A percentile compares a stretch with the other conserved stretches of the same genome.
Evolutionary conservation across 2,888 invertebrate genomes (phyloP).

Genomic region (Hecatera dysodea): DNA sequence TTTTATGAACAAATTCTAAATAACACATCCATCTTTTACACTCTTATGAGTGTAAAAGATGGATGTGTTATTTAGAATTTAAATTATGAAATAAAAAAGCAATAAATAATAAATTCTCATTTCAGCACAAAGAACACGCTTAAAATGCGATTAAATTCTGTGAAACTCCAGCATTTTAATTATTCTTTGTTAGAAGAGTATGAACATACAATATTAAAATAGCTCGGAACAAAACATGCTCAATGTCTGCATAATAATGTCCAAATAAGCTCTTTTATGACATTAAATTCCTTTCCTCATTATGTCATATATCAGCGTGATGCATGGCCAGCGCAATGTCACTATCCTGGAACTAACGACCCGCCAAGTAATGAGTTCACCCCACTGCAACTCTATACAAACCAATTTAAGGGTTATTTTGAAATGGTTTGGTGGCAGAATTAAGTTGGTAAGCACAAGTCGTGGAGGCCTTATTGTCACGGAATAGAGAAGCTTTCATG

Average conservation of each 20-base stretch:
- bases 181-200: conserved; percentile 33
- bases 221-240: conserved; percentile 40
- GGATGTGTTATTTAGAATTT: too few relatives aligned
- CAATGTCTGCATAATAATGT: conserved; percentile 49
- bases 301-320: conserved; percentile 77
- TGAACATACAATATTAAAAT: conserved; percentile 38
- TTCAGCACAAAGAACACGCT: conserved; percentile 37
- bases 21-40: not conserved
- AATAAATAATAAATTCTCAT: conserved; percentile 16
- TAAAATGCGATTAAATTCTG: conserved; percentile 42
- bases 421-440: not conserved
- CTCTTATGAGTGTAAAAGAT: not conserved
- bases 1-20: conserved; percentile 6
- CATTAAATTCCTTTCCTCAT: conserved; percentile 73
- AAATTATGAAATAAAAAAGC: conserved; percentile 20
- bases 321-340: conserved; percentile 71
- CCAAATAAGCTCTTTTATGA: conserved; percentile 65
- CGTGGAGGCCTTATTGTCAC: conserved; percentile 66
- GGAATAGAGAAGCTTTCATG: conserved; percentile 65
- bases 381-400: conserved; percentile 15
- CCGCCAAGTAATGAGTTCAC: conserved; percentile 44
- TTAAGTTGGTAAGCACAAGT: conserved; percentile 12
- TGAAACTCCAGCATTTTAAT: conserved; percentile 38
- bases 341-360: conserved; percentile 72
- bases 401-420: conserved; percentile 38